Conservation (phyloP, 2,888 invertebrate species). For the Agapetus fuscipes region DNA sequence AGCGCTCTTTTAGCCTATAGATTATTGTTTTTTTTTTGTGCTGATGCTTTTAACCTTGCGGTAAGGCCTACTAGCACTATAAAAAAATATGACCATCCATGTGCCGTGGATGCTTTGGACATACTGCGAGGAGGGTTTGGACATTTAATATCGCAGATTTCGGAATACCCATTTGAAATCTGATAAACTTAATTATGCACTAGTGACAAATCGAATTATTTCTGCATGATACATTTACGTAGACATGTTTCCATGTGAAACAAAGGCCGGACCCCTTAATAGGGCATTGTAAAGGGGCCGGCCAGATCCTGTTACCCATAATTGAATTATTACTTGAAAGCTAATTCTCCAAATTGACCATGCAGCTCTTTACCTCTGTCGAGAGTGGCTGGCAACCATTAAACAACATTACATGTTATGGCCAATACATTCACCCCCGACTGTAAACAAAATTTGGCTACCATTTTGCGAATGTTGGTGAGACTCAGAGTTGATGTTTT, state of each 20-base stretch:
- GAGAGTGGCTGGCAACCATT: slow-evolving; percentile 12
- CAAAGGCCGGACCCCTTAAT: slow-evolving; percentile 16
- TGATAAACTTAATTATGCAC: neutral
- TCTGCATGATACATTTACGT: neutral
- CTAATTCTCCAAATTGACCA: slow-evolving; percentile 22
- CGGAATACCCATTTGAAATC: too few species aligned
- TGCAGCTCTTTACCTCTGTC: slow-evolving; percentile 13
- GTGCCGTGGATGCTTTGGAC: too few species aligned
- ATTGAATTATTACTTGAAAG: slow-evolving; percentile 22
- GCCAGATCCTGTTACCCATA: slow-evolving; percentile 15
- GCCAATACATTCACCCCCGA: neutral
- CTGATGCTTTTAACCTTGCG: too few species aligned
- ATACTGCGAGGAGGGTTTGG: too few species aligned
- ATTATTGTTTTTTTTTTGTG: too few species aligned
- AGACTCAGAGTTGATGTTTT: too few species aligned
- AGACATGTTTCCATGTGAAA: slow-evolving; percentile 7
- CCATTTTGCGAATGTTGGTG: neutral
- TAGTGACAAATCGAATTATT: neutral
- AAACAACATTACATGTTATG: slow-evolving; percentile 2
- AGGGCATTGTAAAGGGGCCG: slow-evolving; percentile 13
- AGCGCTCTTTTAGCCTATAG: too few species aligned
- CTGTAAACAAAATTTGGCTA: neutral
- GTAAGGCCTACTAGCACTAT: too few species aligned
- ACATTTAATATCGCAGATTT: too few species aligned
- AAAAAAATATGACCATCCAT: too few species aligned